phyloP scores from a whole-genome alignment of 2,797 vertebrate species.

The Tamandua tetradactyla region DNA sequence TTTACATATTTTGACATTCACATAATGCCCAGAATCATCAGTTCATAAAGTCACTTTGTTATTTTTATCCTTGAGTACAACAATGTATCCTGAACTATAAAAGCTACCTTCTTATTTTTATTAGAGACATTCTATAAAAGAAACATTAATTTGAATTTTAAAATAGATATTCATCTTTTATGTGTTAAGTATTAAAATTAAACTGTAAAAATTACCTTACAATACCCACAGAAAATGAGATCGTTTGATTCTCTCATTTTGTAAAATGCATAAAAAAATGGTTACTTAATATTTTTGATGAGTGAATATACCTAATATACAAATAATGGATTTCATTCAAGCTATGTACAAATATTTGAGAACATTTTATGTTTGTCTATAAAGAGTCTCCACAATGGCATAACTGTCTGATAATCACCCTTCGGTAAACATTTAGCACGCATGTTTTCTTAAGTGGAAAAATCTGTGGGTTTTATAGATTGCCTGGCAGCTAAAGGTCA shows the following conservation, averaged over 20 bases:
- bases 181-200: neutral
- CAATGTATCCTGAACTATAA: neutral
- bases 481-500: conserved; percentile 44
- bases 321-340: conserved; percentile 22
- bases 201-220: neutral
- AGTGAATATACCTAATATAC: neutral
- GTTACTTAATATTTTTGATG: neutral
- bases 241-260: conserved; percentile 23
- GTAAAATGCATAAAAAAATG: neutral
- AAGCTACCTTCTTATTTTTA: conserved; percentile 2
- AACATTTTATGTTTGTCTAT: neutral
- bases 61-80: conserved; percentile 1
- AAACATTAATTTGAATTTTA: conserved; percentile 23
- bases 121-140: neutral
- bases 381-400: neutral
- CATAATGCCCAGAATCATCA: neutral
- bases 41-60: neutral
- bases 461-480: conserved; percentile 68
- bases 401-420: conserved; percentile 48
- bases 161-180: neutral
- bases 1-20: neutral
- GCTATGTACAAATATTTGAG: conserved; percentile 35
- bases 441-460: conserved; percentile 66
- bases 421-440: conserved; percentile 71
- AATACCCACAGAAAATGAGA: neutral